Evolutionary conservation across 1,140 invertebrate genomes (phyloP).

Genomic region (Brachionus paranguensis): DNA sequence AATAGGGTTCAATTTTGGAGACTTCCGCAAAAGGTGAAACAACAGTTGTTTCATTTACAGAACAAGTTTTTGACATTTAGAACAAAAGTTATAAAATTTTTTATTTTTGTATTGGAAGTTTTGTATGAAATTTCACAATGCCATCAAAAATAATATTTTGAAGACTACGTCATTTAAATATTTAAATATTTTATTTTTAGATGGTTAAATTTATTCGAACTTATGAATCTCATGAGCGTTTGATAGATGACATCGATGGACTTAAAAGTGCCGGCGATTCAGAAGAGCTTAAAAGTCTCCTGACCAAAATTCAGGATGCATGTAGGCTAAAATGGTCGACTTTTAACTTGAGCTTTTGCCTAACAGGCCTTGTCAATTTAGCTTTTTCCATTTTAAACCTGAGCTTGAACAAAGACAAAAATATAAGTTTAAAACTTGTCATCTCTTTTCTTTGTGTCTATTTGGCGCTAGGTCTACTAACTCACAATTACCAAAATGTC

Average conservation of each 20-base stretch:
- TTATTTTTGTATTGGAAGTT: no score
- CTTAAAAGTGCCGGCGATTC: not conserved
- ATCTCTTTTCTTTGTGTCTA: not conserved
- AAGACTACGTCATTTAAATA: no score
- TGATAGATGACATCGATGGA: not conserved
- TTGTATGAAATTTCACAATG: no score
- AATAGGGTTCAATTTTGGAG: no score
- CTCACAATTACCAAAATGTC: not conserved
- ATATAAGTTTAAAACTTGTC: not conserved
- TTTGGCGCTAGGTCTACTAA: not conserved
- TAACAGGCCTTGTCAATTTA: not conserved
- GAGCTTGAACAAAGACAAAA: not conserved
- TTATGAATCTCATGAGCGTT: not conserved
- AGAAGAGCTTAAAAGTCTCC: not conserved
- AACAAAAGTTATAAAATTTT: no score
- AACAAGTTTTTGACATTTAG: no score
- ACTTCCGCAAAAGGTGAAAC: no score
- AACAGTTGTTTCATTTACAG: no score
- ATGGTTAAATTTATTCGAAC: conserved; percentile 17
- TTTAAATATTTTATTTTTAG: not conserved
- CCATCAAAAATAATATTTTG: no score
- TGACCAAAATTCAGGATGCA: not conserved
- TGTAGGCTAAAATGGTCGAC: conserved; percentile 26
- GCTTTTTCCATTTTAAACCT: not conserved
- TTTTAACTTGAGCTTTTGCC: not conserved